Percentiles rank a stretch among this genome's conserved stretches.
These are phyloP conservation scores for Hirudinaria manillensis DNA, from an alignment of 2,888 invertebrate genomes.

Conservation along the genomic window DNA sequence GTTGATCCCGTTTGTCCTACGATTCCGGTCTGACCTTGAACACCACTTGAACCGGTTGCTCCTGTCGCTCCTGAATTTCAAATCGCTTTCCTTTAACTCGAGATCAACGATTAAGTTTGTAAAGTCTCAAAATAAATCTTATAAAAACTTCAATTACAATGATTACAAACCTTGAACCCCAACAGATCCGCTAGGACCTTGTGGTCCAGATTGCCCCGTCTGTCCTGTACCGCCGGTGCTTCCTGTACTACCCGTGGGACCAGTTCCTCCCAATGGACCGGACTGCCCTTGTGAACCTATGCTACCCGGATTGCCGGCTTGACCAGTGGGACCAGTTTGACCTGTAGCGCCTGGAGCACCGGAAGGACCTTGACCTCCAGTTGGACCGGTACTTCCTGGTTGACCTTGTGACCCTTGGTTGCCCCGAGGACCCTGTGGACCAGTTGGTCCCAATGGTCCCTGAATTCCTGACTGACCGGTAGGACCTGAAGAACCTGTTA, in stretches of 20 bases:
- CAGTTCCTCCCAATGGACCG: constrained; percentile 23
- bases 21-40: constrained; percentile 19
- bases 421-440: constrained; percentile 25
- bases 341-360: constrained; percentile 28
- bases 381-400: constrained; percentile 24
- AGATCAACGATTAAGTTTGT: no score
- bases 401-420: constrained; percentile 13
- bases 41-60: constrained; percentile 30
- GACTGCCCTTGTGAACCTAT: constrained; percentile 26
- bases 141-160: no score
- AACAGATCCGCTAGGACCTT: constrained; percentile 1
- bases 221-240: constrained; percentile 17
- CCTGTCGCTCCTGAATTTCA: constrained; percentile 43
- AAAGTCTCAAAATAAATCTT: no score
- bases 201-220: constrained; percentile 25
- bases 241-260: constrained; percentile 28
- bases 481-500: constrained; percentile 25
- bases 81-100: no score
- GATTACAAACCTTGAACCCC: no score
- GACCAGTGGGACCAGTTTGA: constrained; percentile 28
- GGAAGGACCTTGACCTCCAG: constrained; percentile 32
- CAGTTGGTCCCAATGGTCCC: constrained; percentile 33
- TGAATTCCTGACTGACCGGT: constrained; percentile 33
- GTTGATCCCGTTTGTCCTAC: constrained; percentile 39
- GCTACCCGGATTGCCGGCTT: constrained; percentile 26